Percentiles rank a stretch among this genome's conserved stretches.
Conservation (phyloP, 2,797 vertebrate genomes). For the Tragelaphus eurycerus region DNA sequence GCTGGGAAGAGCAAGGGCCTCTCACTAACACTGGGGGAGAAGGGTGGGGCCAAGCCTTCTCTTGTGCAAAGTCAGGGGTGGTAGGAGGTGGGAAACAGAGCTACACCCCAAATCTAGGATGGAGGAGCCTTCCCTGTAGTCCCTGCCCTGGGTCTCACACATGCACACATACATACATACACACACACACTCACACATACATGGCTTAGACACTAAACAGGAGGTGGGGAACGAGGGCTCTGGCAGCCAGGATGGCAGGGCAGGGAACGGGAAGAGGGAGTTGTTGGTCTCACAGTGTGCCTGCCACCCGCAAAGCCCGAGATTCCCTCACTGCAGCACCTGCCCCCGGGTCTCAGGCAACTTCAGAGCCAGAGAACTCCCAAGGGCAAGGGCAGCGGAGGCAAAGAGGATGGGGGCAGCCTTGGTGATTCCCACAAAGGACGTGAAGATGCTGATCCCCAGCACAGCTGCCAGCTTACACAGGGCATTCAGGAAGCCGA, state of each 20-base stretch:
- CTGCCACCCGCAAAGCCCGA: conserved; percentile 27
- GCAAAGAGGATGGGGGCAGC: conserved; percentile 96
- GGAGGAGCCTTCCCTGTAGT: conserved; percentile 39
- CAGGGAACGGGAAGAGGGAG: conserved; percentile 7
- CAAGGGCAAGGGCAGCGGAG: conserved; percentile 91
- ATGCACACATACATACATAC: background rate
- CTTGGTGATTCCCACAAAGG: conserved; percentile 97
- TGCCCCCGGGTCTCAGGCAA: conserved; percentile 95
- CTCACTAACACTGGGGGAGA: conserved; percentile 43
- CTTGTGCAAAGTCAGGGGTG: conserved; percentile 56
- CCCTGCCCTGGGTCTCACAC: conserved; percentile 55
- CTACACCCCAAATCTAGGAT: background rate
- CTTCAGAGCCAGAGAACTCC: conserved; percentile 95
- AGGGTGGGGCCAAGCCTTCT: conserved; percentile 29
- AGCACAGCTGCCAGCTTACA: conserved; percentile 95
- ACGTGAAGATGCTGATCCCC: conserved; percentile 98
- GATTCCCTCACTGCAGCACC: conserved; percentile 90
- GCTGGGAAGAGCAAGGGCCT: background rate
- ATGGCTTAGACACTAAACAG: conserved; percentile 68
- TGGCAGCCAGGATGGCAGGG: conserved; percentile 13
- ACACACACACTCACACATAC: background rate
- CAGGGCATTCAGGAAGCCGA: conserved; percentile 96
- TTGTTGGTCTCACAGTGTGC: conserved; percentile 71
- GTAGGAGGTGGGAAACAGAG: background rate
- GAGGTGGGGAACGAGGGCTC: background rate